Base-by-base conservation (phyloP, 2,113 vertebrate genomes). In the Ammospiza nelsoni region DNA sequence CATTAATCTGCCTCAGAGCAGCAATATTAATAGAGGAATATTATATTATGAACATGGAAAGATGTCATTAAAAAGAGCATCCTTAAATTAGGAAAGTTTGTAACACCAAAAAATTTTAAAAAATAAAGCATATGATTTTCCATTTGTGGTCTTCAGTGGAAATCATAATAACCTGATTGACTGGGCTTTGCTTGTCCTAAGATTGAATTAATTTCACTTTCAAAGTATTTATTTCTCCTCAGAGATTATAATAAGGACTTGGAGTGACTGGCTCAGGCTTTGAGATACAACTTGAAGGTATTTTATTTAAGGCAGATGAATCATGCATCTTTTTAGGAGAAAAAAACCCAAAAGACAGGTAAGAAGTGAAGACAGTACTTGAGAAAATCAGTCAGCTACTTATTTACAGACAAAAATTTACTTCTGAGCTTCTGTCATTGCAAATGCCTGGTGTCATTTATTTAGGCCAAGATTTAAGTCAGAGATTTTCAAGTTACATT, bases 381-480 rank as follows among this genome's bases (percentile, higher is more conserved):
- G 7, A 65, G 20, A 84, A 91, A 84, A 91, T n/a, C 74, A 49
- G 33, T 65, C 24, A 73, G 12, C 12, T 91, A 31, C 41, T 62
- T 84, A 65, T 33, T 86, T 86, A 61, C 9, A 71, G 44, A 63
- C 4, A 25, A 33, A 88, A 63, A 48, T 10, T 33, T 73, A 43
- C 14, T 57, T 65, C 23, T 72, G 23, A 86, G 35, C 5, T 79
- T 82, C 46, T 67, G 19, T 22, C 72, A 51, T 57, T 76, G 15
- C 11, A 76, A 79, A 83, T 68, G 15, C 5, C 21, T 19, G 39
- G 35, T 65, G 48, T 46, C 48, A 76, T 68, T 35, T 90, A 55
- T 79, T 82, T 90, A 85, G 62, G 57, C 16, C 75, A 86, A 83
- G 13, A 88, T 79, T 72, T 88, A 89, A 80, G 71, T 83, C 87